Evolutionary conservation across 2,797 vertebrate genomes (phyloP).

Genomic region (Neosilurus mollespiculum): DNA sequence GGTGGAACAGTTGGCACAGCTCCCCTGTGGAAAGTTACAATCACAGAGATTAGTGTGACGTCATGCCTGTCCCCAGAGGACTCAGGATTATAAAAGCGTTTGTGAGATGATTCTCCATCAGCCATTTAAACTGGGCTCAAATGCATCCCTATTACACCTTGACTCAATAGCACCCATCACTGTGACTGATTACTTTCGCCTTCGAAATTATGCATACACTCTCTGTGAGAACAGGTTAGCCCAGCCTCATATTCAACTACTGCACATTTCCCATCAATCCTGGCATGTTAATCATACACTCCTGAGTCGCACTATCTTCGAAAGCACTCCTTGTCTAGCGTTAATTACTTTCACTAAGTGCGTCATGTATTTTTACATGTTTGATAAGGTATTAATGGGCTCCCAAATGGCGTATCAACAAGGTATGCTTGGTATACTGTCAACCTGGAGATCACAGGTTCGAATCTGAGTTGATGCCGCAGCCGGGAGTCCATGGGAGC

Average conservation of each 20-base stretch:
- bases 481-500: too few relatives aligned
- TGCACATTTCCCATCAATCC: not conserved
- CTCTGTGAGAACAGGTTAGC: not conserved
- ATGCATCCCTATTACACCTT: not conserved
- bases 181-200: not conserved
- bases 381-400: not conserved
- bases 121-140: slow-evolving; percentile 13
- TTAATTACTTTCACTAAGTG: not conserved
- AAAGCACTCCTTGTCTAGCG: not conserved
- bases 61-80: not conserved
- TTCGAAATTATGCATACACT: not conserved
- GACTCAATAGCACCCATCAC: not conserved
- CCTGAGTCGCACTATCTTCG: not conserved
- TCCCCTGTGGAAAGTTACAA: slow-evolving; percentile 13
- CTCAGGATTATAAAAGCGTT: not conserved
- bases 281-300: not conserved
- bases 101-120: not conserved
- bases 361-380: not conserved
- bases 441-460: too few relatives aligned
- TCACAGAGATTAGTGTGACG: not conserved
- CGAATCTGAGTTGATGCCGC: too few relatives aligned
- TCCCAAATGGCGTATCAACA: too few relatives aligned
- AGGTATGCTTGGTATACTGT: too few relatives aligned
- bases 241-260: not conserved
- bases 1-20: not conserved